Base-by-base conservation (phyloP, 92 coral and sea anemone genomes). In the Muricea muricata region DNA sequence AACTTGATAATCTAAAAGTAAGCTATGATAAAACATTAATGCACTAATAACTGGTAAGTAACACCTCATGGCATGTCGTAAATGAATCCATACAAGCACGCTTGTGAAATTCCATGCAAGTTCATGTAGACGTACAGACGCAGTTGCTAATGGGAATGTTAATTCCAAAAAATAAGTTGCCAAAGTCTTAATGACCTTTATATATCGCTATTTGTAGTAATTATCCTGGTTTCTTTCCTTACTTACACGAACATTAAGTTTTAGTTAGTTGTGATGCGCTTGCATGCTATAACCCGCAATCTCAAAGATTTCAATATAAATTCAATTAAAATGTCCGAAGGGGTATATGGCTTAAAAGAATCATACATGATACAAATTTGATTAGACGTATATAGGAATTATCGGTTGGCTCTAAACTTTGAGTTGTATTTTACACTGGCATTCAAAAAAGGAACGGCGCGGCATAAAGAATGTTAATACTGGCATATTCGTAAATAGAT, bases 81-180 rank as follows among this genome's bases (percentile, higher is more conserved):
- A 63, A 25, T 63, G 70, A 30, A 63, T 63, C 39, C 37, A 63
- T 63, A 11, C 70, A 8, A 6, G 70, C 39, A n/a, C 20, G 70
- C 70, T 63, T 32, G 70, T 32, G 34, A 63, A 63, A 63, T 63
- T 63, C 39, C 70, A 63, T 8, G 70, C 37, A 63, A 63, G 39
- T 28, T 12, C 37, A 63, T 63, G 70, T 12, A 63, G 70, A 63
- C 70, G 39, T 63, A 26, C 13, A 30, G 70, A 32, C 70, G 39
- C 37, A 63, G 70, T 63, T 63, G 70, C 31, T 63, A 63, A 63
- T 63, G 70, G 30, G 20, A 26, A 63, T 63, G 70, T 32, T 63
- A 63, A 63, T 63, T 29, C 70, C 21, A 26, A 63, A 10, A 37
- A n/a, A 63, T 37, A 63, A 30, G 70, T 26, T 63, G 6, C 15